phyloP scores from a whole-genome alignment of 2,797 vertebrate genomes.

The Parauchenoglanis ngamensis region DNA sequence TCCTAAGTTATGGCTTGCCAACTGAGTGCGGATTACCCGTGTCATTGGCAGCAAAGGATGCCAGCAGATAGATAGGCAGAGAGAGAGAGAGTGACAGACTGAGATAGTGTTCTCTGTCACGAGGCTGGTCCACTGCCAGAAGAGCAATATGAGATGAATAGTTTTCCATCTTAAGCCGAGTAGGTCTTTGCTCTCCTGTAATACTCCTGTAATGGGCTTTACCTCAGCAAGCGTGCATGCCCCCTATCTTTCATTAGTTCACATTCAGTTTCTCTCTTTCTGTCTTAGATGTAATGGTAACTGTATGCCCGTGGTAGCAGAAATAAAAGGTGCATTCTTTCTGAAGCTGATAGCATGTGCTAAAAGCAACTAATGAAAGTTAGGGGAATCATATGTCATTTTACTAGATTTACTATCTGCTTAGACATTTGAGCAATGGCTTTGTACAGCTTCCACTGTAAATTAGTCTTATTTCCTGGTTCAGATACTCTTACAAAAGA shows the following conservation, averaged over 20 bases:
- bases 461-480: constrained; percentile 5
- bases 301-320: constrained; percentile 2
- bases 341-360: constrained; percentile 18
- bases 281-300: not conserved
- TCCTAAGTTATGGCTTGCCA: constrained; percentile 69
- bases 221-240: constrained; percentile 48
- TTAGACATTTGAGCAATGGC: not conserved
- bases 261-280: not conserved
- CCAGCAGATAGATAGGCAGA: constrained; percentile 34
- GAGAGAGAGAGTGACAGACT: constrained; percentile 43
- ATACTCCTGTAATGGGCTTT: constrained; percentile 60
- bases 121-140: constrained; percentile 66
- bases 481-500: not conserved
- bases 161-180: constrained; percentile 69
- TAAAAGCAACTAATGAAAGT: constrained; percentile 28
- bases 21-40: constrained; percentile 67
- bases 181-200: constrained; percentile 65
- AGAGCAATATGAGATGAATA: constrained; percentile 72
- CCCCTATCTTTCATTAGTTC: constrained; percentile 2
- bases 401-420: constrained; percentile 20
- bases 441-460: not conserved
- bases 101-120: constrained; percentile 64
- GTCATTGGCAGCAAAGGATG: constrained; percentile 42
- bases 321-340: constrained; percentile 28
- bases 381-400: not conserved